A percentile compares a stretch with the other conserved stretches of the same genome.
phyloP scores from a whole-genome alignment of 2,797 vertebrate species.

The Hydrophis major region DNA sequence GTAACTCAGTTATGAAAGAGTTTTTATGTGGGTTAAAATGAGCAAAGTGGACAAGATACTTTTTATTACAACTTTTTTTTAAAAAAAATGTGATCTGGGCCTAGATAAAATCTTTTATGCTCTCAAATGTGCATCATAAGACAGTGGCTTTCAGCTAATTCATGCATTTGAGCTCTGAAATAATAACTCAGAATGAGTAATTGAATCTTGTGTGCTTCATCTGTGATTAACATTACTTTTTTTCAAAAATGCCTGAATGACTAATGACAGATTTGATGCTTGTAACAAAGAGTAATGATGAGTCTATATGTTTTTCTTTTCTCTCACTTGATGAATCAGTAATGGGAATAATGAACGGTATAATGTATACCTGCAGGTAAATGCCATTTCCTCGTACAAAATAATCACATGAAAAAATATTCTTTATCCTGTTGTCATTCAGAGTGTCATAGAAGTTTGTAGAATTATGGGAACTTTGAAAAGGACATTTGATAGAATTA shows the following conservation, averaged over 20 bases:
- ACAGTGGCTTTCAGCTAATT: neutral
- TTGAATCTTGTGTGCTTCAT: neutral
- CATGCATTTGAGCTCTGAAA: neutral
- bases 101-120: neutral
- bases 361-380: neutral
- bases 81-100: neutral
- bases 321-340: neutral
- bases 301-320: neutral
- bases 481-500: neutral
- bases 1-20: neutral
- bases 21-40: neutral
- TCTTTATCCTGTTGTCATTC: neutral
- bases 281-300: neutral
- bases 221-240: neutral
- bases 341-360: neutral
- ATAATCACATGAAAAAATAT: neutral
- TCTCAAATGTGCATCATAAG: neutral
- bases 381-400: neutral
- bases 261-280: neutral
- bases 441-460: neutral
- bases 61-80: neutral
- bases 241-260: neutral
- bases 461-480: neutral
- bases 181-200: conserved; percentile 14
- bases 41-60: neutral